A percentile compares a stretch with the other conserved stretches of the same genome.
phyloP scores from a whole-genome alignment of 1,140 invertebrate genomes.

The Pararge aegeria region DNA sequence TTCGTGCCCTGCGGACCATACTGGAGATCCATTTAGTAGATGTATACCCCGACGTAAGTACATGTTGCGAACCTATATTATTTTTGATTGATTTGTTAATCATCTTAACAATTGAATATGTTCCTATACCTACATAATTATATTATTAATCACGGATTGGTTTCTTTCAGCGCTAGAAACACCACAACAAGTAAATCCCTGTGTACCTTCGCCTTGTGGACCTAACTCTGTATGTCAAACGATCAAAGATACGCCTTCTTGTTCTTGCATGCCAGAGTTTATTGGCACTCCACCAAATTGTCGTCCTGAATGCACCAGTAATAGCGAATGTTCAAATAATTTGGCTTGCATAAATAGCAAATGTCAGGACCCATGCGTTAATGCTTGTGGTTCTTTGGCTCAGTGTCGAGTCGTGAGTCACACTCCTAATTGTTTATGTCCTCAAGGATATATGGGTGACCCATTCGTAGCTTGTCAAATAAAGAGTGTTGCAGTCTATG shows the following conservation, averaged over 20 bases:
- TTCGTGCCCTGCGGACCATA: slow-evolving; percentile 83
- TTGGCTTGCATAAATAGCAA: slow-evolving; percentile 85
- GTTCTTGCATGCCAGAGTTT: slow-evolving; percentile 83
- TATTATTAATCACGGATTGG: background rate
- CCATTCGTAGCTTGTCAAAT: slow-evolving; percentile 80
- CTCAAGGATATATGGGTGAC: slow-evolving; percentile 80
- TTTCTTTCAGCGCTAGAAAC: slow-evolving; percentile 78
- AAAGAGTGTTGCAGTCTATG: slow-evolving; percentile 46
- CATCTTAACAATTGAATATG: too few relatives aligned
- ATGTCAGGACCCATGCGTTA: slow-evolving; percentile 85
- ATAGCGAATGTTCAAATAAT: slow-evolving; percentile 82
- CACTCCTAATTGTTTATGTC: slow-evolving; percentile 83
- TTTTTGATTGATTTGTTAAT: too few relatives aligned
- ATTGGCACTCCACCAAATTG: slow-evolving; percentile 84
- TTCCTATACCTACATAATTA: background rate
- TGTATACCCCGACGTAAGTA: slow-evolving; percentile 82
- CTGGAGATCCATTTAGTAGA: slow-evolving; percentile 86
- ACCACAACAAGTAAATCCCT: slow-evolving; percentile 81
- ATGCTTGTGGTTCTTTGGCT: slow-evolving; percentile 83
- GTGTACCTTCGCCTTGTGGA: slow-evolving; percentile 88
- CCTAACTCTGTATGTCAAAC: slow-evolving; percentile 84
- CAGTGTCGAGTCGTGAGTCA: slow-evolving; percentile 85
- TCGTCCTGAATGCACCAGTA: slow-evolving; percentile 84
- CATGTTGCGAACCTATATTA: too few relatives aligned
- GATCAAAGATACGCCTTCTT: slow-evolving; percentile 82